These are phyloP conservation scores for Valencia hispanica DNA, from an alignment of 2,797 vertebrate species.

Conservation along the genomic window DNA sequence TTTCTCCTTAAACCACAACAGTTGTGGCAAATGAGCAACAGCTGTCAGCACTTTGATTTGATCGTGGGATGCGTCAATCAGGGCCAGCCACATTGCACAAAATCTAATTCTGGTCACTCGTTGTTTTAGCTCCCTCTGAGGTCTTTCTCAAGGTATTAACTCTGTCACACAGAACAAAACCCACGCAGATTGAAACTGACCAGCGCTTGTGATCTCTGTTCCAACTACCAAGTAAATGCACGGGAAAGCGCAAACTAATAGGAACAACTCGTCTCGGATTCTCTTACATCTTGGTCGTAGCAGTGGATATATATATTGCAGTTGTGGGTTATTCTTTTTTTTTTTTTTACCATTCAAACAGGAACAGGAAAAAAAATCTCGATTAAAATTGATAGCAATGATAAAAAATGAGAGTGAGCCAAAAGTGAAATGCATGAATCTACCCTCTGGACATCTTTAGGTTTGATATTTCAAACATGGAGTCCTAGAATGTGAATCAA, in stretches of 20 bases:
- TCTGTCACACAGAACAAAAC: constrained; percentile 49
- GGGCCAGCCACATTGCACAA: constrained; percentile 60
- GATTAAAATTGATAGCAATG: constrained; percentile 20
- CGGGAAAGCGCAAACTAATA: constrained; percentile 65
- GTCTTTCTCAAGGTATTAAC: constrained; percentile 52
- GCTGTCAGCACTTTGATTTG: constrained; percentile 81
- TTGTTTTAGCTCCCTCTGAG: constrained; percentile 63
- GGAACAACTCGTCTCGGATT: constrained; percentile 62
- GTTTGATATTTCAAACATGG: constrained; percentile 47
- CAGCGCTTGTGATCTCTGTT: constrained; percentile 66
- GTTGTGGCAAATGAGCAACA: constrained; percentile 76
- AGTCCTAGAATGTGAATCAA: constrained; percentile 55
- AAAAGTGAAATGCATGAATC: constrained; percentile 29
- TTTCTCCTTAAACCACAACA: constrained; percentile 71
- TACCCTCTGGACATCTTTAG: constrained; percentile 15
- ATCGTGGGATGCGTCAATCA: constrained; percentile 79
- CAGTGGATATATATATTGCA: constrained; percentile 61
- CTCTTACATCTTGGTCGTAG: constrained; percentile 59
- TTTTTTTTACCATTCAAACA: constrained; percentile 29
- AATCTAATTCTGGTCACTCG: constrained; percentile 73
- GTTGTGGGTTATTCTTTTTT: constrained; percentile 37
- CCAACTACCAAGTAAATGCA: constrained; percentile 45
- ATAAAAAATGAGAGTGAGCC: constrained; percentile 12
- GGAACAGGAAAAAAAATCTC: constrained; percentile 8
- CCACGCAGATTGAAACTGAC: constrained; percentile 57